Conservation (phyloP, 2,888 invertebrate species). For the Sepioteuthis lessoniana region DNA sequence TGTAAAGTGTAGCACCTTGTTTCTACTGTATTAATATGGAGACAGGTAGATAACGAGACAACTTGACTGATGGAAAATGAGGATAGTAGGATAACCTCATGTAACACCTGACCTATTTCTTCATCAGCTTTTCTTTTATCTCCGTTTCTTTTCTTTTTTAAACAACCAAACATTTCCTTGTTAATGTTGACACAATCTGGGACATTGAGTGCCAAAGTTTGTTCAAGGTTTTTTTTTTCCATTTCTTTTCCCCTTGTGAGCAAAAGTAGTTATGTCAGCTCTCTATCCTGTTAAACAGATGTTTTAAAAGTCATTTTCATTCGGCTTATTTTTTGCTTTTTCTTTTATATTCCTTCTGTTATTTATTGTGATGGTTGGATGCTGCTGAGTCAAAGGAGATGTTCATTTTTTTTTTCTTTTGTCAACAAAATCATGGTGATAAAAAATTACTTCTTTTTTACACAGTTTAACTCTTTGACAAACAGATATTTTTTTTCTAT, state of each 20-base stretch:
- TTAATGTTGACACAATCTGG: neutral
- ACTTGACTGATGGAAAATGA: too few species aligned
- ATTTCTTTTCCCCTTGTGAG: neutral
- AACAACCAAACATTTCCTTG: neutral
- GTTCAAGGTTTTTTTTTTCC: neutral
- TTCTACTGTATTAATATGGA: neutral
- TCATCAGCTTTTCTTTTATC: neutral
- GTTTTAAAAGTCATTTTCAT: neutral
- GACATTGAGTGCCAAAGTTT: constrained; percentile 15
- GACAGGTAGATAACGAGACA: neutral
- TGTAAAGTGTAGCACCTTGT: neutral
- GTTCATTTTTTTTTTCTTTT: neutral
- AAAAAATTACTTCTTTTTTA: too few species aligned
- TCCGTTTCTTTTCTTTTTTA: neutral
- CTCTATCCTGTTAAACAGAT: neutral
- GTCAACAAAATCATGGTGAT: too few species aligned
- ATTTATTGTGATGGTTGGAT: neutral
- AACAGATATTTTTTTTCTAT: too few species aligned
- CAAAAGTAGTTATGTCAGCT: neutral
- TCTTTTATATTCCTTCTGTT: neutral
- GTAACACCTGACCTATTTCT: neutral
- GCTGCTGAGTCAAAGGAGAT: neutral
- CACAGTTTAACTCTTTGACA: too few species aligned
- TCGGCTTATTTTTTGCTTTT: neutral
- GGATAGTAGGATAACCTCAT: neutral